phyloP scores from a whole-genome alignment of 1,140 invertebrate species.

The Drosophila quadrilineata region DNA sequence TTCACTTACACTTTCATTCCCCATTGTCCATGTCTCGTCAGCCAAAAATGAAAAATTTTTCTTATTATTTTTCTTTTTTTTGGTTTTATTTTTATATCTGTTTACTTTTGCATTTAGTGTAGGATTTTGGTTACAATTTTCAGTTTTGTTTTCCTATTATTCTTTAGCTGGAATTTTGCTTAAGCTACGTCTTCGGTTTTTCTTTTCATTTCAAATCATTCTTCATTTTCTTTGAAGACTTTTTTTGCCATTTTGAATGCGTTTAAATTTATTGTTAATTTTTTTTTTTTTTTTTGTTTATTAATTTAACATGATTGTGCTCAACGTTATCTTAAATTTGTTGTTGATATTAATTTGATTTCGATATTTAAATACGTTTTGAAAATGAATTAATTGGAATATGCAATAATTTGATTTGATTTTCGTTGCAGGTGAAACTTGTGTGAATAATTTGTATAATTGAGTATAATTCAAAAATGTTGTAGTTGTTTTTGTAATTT shows the following conservation, averaged over 20 bases:
- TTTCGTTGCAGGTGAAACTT: slow-evolving; percentile 46
- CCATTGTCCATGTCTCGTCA: background rate
- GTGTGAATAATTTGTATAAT: slow-evolving; percentile 5
- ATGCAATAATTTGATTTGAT: slow-evolving; percentile 26
- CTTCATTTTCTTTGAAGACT: slow-evolving; percentile 13
- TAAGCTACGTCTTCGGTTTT: slow-evolving; percentile 34
- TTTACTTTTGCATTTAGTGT: slow-evolving; percentile 44
- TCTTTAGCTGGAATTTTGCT: slow-evolving; percentile 42
- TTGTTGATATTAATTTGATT: slow-evolving; percentile 8
- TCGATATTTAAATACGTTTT: slow-evolving; percentile 13
- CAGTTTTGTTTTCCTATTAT: slow-evolving; percentile 12
- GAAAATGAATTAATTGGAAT: slow-evolving; percentile 33
- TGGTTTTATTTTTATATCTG: slow-evolving; percentile 29
- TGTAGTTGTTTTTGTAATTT: background rate
- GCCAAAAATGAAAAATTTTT: slow-evolving; percentile 1
- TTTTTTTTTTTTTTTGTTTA: too few relatives aligned
- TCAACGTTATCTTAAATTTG: slow-evolving; percentile 60
- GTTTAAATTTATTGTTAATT: slow-evolving; percentile 42
- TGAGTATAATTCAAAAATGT: background rate
- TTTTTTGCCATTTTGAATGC: slow-evolving; percentile 51
- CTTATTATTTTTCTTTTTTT: slow-evolving; percentile 9
- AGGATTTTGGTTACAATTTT: slow-evolving; percentile 28
- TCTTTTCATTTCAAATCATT: slow-evolving; percentile 12
- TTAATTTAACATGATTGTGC: slow-evolving; percentile 71
- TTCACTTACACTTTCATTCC: slow-evolving; percentile 10